Percentiles rank a stretch among this genome's conserved stretches.
Conservation (phyloP, 2,113 vertebrate genomes). For the Scolopax mira region DNA sequence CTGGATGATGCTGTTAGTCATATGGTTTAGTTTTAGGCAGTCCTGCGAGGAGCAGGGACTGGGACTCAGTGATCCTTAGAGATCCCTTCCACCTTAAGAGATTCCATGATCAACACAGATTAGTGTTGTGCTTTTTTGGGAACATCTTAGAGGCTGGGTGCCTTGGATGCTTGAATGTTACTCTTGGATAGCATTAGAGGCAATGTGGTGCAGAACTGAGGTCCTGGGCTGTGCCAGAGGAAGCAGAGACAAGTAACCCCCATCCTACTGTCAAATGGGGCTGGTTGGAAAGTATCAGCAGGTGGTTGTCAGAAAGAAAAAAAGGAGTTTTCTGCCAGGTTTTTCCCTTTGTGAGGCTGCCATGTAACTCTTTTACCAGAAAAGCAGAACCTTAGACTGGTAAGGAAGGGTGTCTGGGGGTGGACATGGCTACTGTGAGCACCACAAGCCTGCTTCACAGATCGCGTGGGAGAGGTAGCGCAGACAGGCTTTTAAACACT, state of each 20-base stretch:
- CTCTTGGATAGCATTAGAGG: background rate
- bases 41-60: background rate
- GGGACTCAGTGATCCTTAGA: background rate
- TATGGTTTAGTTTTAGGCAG: background rate
- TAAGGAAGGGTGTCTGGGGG: fast-evolving
- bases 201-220: background rate
- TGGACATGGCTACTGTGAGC: background rate
- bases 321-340: background rate
- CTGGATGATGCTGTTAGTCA: background rate
- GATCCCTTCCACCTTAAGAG: background rate
- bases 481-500: background rate
- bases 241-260: background rate
- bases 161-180: background rate
- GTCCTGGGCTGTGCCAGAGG: background rate
- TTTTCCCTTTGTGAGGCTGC: fast-evolving
- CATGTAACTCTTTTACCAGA: fast-evolving
- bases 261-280: background rate
- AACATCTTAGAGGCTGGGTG: fast-evolving
- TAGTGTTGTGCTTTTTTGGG: background rate
- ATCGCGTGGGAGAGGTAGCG: background rate
- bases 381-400: background rate
- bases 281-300: background rate
- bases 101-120: background rate
- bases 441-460: fast-evolving
- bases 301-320: background rate